phyloP scores from a whole-genome alignment of 2,113 vertebrate species.

The Beaufortia kweichowensis region DNA sequence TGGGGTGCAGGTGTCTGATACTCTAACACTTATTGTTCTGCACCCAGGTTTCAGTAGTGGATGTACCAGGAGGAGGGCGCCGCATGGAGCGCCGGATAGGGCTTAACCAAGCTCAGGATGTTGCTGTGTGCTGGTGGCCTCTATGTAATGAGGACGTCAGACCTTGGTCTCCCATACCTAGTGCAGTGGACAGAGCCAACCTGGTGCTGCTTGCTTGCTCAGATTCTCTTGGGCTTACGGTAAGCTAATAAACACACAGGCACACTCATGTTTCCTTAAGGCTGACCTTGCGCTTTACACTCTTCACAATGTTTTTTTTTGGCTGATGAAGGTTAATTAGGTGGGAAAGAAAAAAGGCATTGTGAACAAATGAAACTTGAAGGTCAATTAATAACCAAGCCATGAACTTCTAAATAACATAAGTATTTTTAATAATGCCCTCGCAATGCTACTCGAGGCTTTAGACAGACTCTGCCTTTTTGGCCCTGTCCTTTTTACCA shows the following conservation, averaged over 20 bases:
- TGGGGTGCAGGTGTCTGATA: not conserved
- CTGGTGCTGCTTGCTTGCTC: constrained; percentile 82
- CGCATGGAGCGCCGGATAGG: constrained; percentile 73
- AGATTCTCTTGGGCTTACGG: constrained; percentile 81
- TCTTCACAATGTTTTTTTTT: not conserved
- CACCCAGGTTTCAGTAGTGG: constrained; percentile 81
- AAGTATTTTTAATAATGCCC: constrained; percentile 48
- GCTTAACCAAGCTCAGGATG: constrained; percentile 81
- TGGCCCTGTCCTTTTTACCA: not conserved
- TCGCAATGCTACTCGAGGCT: constrained; percentile 39
- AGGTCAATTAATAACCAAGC: constrained; percentile 51
- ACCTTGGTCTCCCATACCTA: constrained; percentile 84
- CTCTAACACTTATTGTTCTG: not conserved
- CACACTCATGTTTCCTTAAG: constrained; percentile 2
- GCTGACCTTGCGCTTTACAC: constrained; percentile 3
- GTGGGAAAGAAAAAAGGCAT: not conserved
- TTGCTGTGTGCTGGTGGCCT: constrained; percentile 89
- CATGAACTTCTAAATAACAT: constrained; percentile 54
- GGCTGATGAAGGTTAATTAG: constrained; percentile 8
- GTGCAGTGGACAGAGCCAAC: constrained; percentile 81
- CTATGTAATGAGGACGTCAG: constrained; percentile 76
- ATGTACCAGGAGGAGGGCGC: constrained; percentile 74
- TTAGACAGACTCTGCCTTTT: constrained; percentile 1
- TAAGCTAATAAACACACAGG: constrained; percentile 63
- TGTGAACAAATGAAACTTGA: constrained; percentile 2